Evolutionary conservation across 2,888 invertebrate species (phyloP), one percentile per base, ranked within the genome.

Genomic region (Alviniconcha strummeri): DNA sequence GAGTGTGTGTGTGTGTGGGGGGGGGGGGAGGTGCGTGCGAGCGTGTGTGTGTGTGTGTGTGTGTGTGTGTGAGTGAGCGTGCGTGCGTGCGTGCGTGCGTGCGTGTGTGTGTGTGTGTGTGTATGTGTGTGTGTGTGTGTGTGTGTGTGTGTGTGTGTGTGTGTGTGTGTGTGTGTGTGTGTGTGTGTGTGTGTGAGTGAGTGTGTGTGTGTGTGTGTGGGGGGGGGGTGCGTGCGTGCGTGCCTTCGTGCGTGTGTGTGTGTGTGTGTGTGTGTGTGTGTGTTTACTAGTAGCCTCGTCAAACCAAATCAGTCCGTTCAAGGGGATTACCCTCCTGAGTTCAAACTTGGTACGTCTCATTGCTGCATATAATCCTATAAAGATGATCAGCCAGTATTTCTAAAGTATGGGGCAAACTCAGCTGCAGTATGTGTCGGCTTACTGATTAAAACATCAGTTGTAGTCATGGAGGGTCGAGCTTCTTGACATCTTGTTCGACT

Each of bases 131-230:
- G 77, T 57, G 57, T 3, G 57, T 57, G 77, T 19, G 56, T 57
- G 57, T 19, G 77, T 19, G 57, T 19, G 57, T 9, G 57, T 9
- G 57, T 7, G 77, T 19, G 56, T 57, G 19, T 77, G 77, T 77
- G 57, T 77, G 77, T 77, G 57, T 57, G 77, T 77, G 19, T 77
- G 56, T 77, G 77, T 77, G 77, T 77, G 57, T 57, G 77, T 77
- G 56, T 77, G 77, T 77, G 57, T 57, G 77, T 77, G 77, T 57
- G 57, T 57, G 77, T 77, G 77, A 36, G 60, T 8, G 60, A 60
- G 8, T 8, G 60, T 8, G 55, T 55, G 75, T 75, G 55, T 75
- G 55, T 55, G 75, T 75, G 55, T 15, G 75, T 55, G 75, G 17
- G 75, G 17, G 55, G 75, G 17, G 55, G 5, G 56, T 77, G 77